phyloP scores from a whole-genome alignment of 2,113 vertebrate species.

The Sitta europaea region DNA sequence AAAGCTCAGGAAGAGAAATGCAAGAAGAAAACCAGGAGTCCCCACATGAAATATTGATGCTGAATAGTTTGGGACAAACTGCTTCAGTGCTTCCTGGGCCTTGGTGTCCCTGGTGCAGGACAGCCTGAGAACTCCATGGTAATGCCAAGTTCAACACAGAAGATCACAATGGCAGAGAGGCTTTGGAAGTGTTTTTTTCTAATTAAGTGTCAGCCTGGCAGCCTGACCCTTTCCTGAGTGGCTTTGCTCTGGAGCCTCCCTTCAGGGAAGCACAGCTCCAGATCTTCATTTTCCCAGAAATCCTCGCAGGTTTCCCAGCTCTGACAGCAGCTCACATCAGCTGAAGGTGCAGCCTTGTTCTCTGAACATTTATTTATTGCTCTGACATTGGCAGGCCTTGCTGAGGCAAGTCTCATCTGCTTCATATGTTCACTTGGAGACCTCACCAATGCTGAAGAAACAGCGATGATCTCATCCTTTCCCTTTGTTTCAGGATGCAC shows the following conservation, averaged over 20 bases:
- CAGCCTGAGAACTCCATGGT: not conserved
- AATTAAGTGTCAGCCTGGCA: not conserved
- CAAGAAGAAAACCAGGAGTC: not conserved
- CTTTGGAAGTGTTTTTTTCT: not conserved
- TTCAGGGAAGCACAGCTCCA: not conserved
- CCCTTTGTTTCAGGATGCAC: constrained; percentile 59
- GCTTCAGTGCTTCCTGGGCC: not conserved
- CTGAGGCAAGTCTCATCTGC: constrained; percentile 9
- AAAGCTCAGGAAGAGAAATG: not conserved
- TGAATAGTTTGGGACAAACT: not conserved
- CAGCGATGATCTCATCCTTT: constrained; percentile 50
- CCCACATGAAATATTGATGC: not conserved
- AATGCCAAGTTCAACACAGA: constrained; percentile 29
- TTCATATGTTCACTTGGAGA: not conserved
- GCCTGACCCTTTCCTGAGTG: not conserved
- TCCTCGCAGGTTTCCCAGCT: not conserved
- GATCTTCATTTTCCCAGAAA: not conserved
- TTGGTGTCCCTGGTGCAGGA: not conserved
- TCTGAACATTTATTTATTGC: constrained; percentile 20
- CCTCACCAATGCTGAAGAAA: constrained; percentile 7
- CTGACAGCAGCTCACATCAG: not conserved
- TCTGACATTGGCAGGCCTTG: not conserved
- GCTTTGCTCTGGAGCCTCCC: not conserved
- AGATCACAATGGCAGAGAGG: not conserved
- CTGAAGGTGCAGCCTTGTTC: not conserved